Base-by-base conservation (phyloP, 2,888 invertebrate species). In the Phyllotreta cruciferae region DNA sequence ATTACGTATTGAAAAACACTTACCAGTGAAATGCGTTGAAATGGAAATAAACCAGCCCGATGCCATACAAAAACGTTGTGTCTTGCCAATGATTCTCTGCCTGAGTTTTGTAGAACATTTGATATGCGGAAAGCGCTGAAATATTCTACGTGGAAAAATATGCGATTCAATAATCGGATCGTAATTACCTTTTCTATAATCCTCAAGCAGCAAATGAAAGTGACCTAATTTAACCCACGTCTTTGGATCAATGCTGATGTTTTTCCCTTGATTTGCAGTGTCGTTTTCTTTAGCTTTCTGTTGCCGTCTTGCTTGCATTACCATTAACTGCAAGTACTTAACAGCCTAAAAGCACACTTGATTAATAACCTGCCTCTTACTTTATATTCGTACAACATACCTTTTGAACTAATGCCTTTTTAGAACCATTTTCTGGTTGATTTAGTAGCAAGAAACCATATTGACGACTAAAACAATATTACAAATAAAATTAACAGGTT, bases 221-320 rank as follows among this genome's bases (percentile, higher is more conserved):
- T 98, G 98, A 1, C 98, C 98, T 58, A 98, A 83, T 83, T 96
- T 95, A 78, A 96, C 94, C 82, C 92, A 97, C 1, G 96, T 93
- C 80, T 93, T 91, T 0, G 94, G 92, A 81, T 95, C 93, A 70
- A 94, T 91, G 74, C 88, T 89, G 68, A 91, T 90, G 64, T 88
- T 79, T 87, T 80, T 90, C 82, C 70, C 86, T 67, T 79, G 76
- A 61, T 74, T 74, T 54, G 71, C 76, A 78, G 75, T 74, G 52
- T 78, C 79, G 73, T 78, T 77, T 66, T 77, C 80, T 69, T 76
- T 76, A 39, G 74, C 70, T 72, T 82, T 82, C 71, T 87, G 84
- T 71, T 87, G 86, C 42, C 85, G 82, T 81, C 90, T 89, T 44
- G 91, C 91, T 83, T 92, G 91, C 13, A 92, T 88, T 72, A 94